Percentiles rank a stretch among this genome's conserved stretches.
Conservation (phyloP, 1,140 invertebrate genomes). For the Nasonia vitripennis region DNA sequence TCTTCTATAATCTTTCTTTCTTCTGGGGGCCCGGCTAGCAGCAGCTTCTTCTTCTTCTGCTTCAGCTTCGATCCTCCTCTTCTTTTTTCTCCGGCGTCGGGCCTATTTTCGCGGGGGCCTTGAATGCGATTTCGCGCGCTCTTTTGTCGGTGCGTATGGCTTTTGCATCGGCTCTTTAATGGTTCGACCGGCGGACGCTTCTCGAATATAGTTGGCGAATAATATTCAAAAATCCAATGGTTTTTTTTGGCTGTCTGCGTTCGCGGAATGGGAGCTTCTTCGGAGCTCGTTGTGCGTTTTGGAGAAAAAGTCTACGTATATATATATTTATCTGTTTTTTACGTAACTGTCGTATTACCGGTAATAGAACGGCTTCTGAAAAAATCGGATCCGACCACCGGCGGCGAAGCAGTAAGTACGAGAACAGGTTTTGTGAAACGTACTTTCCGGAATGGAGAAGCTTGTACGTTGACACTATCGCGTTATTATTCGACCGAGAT, state of each 20-base stretch:
- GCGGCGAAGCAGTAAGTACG: too few relatives aligned
- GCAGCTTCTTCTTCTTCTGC: too few relatives aligned
- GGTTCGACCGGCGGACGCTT: not conserved
- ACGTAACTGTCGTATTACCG: not conserved
- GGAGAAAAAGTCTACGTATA: not conserved
- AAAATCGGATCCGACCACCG: not conserved
- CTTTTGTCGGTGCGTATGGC: conserved; percentile 26
- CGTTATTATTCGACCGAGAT: too few relatives aligned
- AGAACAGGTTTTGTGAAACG: not conserved
- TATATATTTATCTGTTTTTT: not conserved
- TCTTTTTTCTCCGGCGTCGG: not conserved
- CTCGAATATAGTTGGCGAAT: not conserved
- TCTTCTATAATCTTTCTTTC: conserved; percentile 39
- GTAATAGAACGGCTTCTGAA: not conserved
- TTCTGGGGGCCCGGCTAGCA: not conserved
- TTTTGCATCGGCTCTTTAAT: conserved; percentile 16
- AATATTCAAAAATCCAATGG: not conserved
- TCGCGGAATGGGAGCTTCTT: not conserved
- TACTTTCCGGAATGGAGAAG: not conserved
- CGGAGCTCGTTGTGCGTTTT: too few relatives aligned
- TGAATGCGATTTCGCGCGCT: conserved; percentile 41
- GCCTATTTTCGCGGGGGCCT: conserved; percentile 15
- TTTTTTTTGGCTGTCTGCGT: not conserved
- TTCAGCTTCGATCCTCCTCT: not conserved
- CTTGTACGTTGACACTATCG: not conserved